phyloP scores from a whole-genome alignment of 2,888 invertebrate genomes.

The Onthophagus sagittarius region DNA sequence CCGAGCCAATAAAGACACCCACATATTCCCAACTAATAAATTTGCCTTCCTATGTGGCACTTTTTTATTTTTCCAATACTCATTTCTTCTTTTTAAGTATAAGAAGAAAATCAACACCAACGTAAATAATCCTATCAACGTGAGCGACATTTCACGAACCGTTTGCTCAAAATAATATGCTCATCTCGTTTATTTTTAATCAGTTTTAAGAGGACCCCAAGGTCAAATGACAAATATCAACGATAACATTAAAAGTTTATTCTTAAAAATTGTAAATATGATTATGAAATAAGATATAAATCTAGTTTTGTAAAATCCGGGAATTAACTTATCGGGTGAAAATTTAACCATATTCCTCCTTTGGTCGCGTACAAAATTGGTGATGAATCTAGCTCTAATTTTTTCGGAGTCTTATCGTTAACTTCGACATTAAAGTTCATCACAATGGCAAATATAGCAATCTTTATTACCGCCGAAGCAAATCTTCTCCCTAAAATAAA shows the following conservation, averaged over 20 bases:
- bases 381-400: constrained; percentile 31
- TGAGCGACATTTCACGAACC: neutral
- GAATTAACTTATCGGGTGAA: constrained; percentile 24
- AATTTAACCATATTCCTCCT: constrained; percentile 36
- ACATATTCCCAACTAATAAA: constrained; percentile 26
- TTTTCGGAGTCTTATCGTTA: constrained; percentile 30
- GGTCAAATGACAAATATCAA: no score
- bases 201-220: no score
- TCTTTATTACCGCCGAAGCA: constrained; percentile 41
- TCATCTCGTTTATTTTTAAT: no score
- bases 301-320: no score
- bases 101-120: neutral
- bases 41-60: constrained; percentile 20
- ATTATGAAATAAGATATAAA: no score
- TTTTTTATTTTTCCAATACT: constrained; percentile 23
- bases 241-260: no score
- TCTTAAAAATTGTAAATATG: no score
- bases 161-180: no score
- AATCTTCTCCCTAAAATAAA: constrained; percentile 32
- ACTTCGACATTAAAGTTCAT: constrained; percentile 39
- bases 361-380: constrained; percentile 34
- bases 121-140: neutral
- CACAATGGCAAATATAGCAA: constrained; percentile 41
- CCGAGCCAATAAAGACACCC: constrained; percentile 10
- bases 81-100: neutral